phyloP scores from a whole-genome alignment of 2,888 invertebrate genomes.

The Mesorhabditis belari region DNA sequence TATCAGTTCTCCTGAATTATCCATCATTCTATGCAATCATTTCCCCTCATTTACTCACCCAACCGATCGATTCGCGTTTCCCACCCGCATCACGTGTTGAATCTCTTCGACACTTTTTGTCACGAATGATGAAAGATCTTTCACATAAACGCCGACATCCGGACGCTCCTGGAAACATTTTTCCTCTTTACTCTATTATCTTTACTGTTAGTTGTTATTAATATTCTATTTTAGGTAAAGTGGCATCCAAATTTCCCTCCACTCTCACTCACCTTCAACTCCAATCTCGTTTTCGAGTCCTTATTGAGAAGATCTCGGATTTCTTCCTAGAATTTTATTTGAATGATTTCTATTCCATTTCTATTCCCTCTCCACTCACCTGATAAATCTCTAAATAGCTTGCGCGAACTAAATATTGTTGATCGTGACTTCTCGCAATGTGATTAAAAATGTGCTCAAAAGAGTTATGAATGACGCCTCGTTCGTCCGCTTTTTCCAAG shows the following conservation, averaged over 20 bases:
- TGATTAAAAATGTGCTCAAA: conserved; percentile 96
- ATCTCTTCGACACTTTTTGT: conserved; percentile 91
- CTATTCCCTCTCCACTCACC: conserved; percentile 9
- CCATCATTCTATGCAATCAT: neutral
- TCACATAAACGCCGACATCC: conserved; percentile 36
- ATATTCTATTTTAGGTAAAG: no score
- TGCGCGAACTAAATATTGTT: conserved; percentile 88
- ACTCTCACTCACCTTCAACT: conserved; percentile 70
- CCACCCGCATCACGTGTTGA: conserved; percentile 82
- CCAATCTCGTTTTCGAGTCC: conserved; percentile 64
- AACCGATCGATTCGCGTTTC: conserved; percentile 87
- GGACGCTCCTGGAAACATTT: conserved; percentile 15
- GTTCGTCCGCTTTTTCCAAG: conserved; percentile 63
- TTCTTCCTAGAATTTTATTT: conserved; percentile 57
- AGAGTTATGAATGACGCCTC: conserved; percentile 87
- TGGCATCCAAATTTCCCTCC: conserved; percentile 80
- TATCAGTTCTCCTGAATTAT: conserved; percentile 66
- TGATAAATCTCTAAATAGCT: conserved; percentile 91
- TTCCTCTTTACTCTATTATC: no score
- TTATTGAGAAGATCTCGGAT: conserved; percentile 66
- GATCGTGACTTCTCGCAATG: conserved; percentile 68
- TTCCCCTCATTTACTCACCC: conserved; percentile 58
- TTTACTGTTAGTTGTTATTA: conserved; percentile 62
- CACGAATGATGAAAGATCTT: conserved; percentile 66
- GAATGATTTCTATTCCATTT: neutral